These are phyloP conservation scores for Merluccius polli DNA, from an alignment of 2,797 vertebrate species.

Conservation along the genomic window DNA sequence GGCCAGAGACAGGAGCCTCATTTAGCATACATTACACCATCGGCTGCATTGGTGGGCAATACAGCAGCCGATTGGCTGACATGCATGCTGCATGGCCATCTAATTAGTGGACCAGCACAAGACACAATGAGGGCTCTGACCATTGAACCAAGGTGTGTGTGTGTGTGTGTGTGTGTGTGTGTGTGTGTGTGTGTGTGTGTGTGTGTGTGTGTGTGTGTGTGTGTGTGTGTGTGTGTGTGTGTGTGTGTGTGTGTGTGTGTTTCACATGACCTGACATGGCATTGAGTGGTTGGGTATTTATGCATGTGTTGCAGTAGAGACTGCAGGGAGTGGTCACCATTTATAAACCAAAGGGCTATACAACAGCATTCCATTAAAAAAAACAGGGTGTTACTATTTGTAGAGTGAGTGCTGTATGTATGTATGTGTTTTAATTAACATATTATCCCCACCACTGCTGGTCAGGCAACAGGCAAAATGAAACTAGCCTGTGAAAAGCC, in stretches of 20 bases:
- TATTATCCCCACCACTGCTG: constrained; percentile 9
- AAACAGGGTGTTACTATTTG: constrained; percentile 21
- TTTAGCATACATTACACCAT: constrained; percentile 24
- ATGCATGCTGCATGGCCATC: background rate
- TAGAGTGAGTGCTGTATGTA: constrained; percentile 6
- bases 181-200: background rate
- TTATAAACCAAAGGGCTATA: background rate
- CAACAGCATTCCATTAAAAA: constrained; percentile 17
- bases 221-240: background rate
- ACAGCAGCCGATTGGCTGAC: background rate
- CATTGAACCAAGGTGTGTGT: background rate
- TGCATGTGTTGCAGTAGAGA: constrained; percentile 29
- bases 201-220: background rate
- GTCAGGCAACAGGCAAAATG: constrained; percentile 15
- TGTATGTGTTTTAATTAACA: constrained; percentile 11
- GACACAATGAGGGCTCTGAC: background rate
- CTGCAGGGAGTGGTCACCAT: constrained; percentile 31
- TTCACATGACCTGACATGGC: constrained; percentile 34
- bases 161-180: too few relatives aligned
- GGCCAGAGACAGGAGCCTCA: background rate
- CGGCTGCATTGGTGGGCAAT: constrained; percentile 16
- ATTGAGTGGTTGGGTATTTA: constrained; percentile 45
- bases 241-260: constrained; percentile 10
- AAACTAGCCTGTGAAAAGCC: constrained; percentile 13
- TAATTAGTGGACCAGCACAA: too few relatives aligned